A percentile compares a stretch with the other conserved stretches of the same genome.
phyloP scores from a whole-genome alignment of 2,888 invertebrate genomes.

The Zhuqinia jingwanae region DNA sequence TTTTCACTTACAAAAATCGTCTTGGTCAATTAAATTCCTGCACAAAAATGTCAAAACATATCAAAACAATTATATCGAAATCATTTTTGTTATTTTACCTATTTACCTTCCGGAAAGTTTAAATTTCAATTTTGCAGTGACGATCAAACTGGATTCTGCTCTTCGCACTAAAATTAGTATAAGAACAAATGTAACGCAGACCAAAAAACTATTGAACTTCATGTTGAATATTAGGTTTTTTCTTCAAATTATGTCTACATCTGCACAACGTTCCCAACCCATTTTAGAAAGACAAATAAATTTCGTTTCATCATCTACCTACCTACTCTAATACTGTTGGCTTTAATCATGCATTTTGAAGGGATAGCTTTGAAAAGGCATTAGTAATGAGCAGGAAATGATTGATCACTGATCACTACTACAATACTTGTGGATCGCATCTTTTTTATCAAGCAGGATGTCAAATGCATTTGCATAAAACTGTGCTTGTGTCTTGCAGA shows the following conservation, averaged over 20 bases:
- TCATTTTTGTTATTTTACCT: background rate
- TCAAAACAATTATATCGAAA: background rate
- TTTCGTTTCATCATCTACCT: no score
- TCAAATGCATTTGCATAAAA: no score
- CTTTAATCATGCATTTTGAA: background rate
- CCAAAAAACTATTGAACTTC: background rate
- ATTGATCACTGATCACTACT: no score
- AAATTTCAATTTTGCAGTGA: conserved; percentile 63
- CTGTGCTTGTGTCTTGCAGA: background rate
- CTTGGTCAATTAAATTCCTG: conserved; percentile 60
- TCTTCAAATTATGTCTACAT: no score
- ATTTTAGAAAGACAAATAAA: no score
- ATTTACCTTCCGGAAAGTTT: conserved; percentile 63
- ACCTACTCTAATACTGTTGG: no score
- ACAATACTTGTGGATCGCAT: no score
- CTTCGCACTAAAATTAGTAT: background rate
- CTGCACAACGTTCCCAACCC: no score
- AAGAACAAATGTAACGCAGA: background rate
- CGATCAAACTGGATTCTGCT: background rate
- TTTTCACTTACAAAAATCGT: conserved; percentile 52
- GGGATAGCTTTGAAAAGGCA: background rate
- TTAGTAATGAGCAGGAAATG: no score
- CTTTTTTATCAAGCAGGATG: no score
- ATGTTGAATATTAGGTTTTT: no score
- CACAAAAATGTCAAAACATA: background rate